Conservation (phyloP, 2,797 vertebrate species). For the Pagetopsis macropterus region DNA sequence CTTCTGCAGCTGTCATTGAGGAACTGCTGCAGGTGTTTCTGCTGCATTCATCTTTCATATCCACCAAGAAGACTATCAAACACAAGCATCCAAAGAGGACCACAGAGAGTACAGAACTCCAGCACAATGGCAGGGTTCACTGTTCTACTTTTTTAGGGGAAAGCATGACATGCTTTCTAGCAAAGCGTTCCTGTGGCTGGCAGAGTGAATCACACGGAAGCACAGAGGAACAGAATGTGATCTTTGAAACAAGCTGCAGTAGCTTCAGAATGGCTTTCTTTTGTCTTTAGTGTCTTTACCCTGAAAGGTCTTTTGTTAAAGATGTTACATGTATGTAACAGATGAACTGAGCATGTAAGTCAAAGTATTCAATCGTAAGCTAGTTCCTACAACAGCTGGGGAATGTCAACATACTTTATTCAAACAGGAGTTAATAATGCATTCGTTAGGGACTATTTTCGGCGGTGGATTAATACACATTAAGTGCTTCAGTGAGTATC, state of each 20-base stretch:
- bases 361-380: constrained; percentile 14
- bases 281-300: constrained; percentile 23
- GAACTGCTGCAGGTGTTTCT: constrained; percentile 81
- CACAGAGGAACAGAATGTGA: constrained; percentile 21
- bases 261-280: constrained; percentile 25
- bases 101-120: constrained; percentile 64
- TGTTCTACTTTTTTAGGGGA: constrained; percentile 25
- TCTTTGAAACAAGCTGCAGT: constrained; percentile 35
- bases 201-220: constrained; percentile 42
- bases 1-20: constrained; percentile 78
- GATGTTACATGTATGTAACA: background rate
- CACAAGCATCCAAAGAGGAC: constrained; percentile 71
- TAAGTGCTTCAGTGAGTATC: too few species aligned
- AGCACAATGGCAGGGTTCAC: constrained; percentile 61
- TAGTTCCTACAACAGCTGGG: background rate
- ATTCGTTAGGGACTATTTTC: background rate
- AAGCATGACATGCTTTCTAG: constrained; percentile 70
- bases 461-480: background rate
- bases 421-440: background rate
- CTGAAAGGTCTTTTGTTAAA: constrained; percentile 27
- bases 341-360: background rate
- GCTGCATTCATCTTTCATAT: constrained; percentile 78
- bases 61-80: constrained; percentile 77
- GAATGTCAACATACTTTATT: too few species aligned
- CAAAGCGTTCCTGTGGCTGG: constrained; percentile 51